These are phyloP conservation scores for Pseudococcus viburni DNA, from an alignment of 2,888 invertebrate species.

Conservation along the genomic window DNA sequence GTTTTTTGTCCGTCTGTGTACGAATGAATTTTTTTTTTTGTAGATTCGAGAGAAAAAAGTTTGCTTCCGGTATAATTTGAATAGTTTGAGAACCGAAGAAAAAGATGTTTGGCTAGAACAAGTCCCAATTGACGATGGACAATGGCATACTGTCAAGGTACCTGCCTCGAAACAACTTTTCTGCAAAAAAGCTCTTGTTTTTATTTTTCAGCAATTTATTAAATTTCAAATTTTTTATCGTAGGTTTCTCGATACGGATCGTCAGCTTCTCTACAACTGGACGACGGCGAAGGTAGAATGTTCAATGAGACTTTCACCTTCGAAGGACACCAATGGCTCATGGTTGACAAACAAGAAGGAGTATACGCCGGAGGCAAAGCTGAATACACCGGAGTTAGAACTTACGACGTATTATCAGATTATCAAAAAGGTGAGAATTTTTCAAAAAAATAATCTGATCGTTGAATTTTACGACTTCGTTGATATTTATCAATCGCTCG, in stretches of 20 bases:
- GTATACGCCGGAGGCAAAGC: slow-evolving; percentile 97
- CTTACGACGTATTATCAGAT: slow-evolving; percentile 94
- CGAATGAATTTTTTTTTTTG: not conserved
- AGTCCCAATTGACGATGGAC: slow-evolving; percentile 93
- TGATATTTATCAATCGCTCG: not conserved
- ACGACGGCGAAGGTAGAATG: slow-evolving; percentile 94
- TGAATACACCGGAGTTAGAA: slow-evolving; percentile 93
- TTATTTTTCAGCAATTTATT: not conserved
- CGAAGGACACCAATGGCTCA: slow-evolving; percentile 90
- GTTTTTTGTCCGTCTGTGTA: not conserved
- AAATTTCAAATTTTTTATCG: not conserved
- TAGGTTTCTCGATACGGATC: slow-evolving; percentile 90
- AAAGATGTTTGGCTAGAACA: slow-evolving; percentile 91
- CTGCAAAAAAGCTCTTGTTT: not conserved
- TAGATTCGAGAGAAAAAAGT: slow-evolving; percentile 90
- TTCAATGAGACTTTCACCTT: slow-evolving; percentile 94
- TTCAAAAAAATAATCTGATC: not conserved
- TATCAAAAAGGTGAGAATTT: slow-evolving; percentile 84
- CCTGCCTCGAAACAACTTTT: not conserved
- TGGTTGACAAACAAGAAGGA: slow-evolving; percentile 94
- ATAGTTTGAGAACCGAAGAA: slow-evolving; percentile 91
- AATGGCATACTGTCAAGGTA: slow-evolving; percentile 93
- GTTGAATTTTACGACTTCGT: not conserved
- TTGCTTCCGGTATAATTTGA: slow-evolving; percentile 93
- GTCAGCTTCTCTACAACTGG: slow-evolving; percentile 91